A percentile compares a stretch with the other conserved stretches of the same genome.
These are phyloP conservation scores for Chloropsis hardwickii DNA, from an alignment of 2,113 vertebrate genomes.

Conservation along the genomic window DNA sequence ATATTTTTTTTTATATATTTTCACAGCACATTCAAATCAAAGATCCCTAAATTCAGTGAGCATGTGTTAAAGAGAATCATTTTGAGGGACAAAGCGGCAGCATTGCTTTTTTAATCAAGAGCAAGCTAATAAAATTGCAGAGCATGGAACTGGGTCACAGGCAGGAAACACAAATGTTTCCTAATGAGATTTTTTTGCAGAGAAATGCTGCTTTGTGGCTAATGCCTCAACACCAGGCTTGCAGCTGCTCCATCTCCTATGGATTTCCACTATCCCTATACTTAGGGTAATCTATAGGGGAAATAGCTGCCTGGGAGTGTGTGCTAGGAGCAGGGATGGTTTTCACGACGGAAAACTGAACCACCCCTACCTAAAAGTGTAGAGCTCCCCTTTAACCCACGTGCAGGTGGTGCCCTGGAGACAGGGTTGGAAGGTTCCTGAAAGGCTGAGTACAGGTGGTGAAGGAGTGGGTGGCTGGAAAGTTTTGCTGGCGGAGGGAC, in stretches of 20 bases:
- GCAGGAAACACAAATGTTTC: not conserved
- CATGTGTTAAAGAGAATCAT: not conserved
- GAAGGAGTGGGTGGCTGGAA: not conserved
- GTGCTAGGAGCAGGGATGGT: not conserved
- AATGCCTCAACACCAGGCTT: not conserved
- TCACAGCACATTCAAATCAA: not conserved
- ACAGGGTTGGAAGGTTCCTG: not conserved
- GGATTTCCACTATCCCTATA: not conserved
- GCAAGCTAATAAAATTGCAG: not conserved
- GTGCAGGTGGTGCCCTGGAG: not conserved
- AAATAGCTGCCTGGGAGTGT: not conserved
- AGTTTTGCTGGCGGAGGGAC: not conserved
- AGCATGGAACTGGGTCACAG: not conserved
- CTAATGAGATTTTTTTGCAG: not conserved
- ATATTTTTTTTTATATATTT: not conserved
- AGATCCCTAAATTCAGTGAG: not conserved
- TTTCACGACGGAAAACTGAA: not conserved
- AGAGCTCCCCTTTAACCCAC: not conserved
- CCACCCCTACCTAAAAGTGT: fast-evolving
- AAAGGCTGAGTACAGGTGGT: fast-evolving
- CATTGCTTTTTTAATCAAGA: not conserved
- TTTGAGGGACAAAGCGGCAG: not conserved
- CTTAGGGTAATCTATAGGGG: not conserved
- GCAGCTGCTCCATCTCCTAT: not conserved
- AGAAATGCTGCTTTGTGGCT: not conserved